Conservation (phyloP, 2,113 vertebrate species). For the crab-eating macaque (Macaca fascicularis) region T2T-MFA8v1.1 NC_088394.1:7915501-7916000, state of each 20-base stretch:
- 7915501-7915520: slow-evolving; percentile 76
- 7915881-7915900: not conserved
- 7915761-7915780: not conserved
- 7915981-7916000: not conserved
- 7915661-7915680: not conserved
- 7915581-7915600: slow-evolving; percentile 36
- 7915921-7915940: not conserved
- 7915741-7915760: not conserved
- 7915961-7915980: slow-evolving; percentile 30
- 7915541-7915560: slow-evolving; percentile 53
- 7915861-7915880: not conserved
- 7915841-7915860: not conserved
- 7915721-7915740: not conserved
- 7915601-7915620: slow-evolving; percentile 4
- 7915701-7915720: not conserved
- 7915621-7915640: not conserved
- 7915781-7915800: not conserved
- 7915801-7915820: not conserved
- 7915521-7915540: slow-evolving; percentile 67
- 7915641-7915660: not conserved
- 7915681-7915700: not conserved
- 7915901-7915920: not conserved
- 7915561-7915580: slow-evolving; percentile 58
- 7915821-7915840: not conserved
- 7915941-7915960: too few species aligned